A percentile compares a stretch with the other conserved stretches of the same genome.
These are phyloP conservation scores for Danaus plexippus DNA, from an alignment of 1,140 invertebrate genomes.

Conservation along the genomic window DNA sequence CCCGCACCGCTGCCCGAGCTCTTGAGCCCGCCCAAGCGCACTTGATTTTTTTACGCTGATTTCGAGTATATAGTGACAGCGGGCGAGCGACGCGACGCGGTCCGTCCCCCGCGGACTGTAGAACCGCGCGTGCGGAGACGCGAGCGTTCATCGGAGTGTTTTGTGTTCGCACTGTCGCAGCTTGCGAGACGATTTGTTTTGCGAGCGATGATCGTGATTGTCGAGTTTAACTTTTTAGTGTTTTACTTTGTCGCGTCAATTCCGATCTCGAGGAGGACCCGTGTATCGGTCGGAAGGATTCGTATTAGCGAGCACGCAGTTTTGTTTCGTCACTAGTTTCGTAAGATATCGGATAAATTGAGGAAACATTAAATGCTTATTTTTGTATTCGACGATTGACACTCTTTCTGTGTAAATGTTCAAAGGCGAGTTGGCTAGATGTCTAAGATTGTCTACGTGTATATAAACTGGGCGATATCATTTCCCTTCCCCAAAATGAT, in stretches of 20 bases:
- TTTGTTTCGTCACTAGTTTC: constrained; percentile 58
- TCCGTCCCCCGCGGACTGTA: constrained; percentile 37
- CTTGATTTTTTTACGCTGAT: constrained; percentile 66
- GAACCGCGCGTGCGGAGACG: constrained; percentile 49
- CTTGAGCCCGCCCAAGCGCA: constrained; percentile 65
- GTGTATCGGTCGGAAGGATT: constrained; percentile 43
- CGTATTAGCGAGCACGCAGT: constrained; percentile 55
- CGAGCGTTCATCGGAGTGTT: constrained; percentile 57
- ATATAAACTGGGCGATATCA: constrained; percentile 51
- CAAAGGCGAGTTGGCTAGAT: constrained; percentile 33
- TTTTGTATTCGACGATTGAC: constrained; percentile 68
- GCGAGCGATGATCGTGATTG: constrained; percentile 56
- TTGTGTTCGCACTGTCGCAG: constrained; percentile 59
- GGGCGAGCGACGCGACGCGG: constrained; percentile 42
- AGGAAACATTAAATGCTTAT: constrained; percentile 67
- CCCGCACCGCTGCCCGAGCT: constrained; percentile 66
- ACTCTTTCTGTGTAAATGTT: constrained; percentile 60
- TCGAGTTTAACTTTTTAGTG: constrained; percentile 40
- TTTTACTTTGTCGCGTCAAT: constrained; percentile 40
- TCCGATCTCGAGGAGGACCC: constrained; percentile 38
- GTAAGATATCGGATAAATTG: constrained; percentile 64
- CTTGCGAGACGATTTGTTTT: constrained; percentile 63
- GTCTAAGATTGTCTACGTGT: constrained; percentile 28
- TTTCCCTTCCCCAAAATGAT: constrained; percentile 64
- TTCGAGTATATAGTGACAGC: constrained; percentile 47